A percentile compares a stretch with the other conserved stretches of the same genome.
phyloP scores from a whole-genome alignment of 2,797 vertebrate species.

The Chelidonichthys spinosus region DNA sequence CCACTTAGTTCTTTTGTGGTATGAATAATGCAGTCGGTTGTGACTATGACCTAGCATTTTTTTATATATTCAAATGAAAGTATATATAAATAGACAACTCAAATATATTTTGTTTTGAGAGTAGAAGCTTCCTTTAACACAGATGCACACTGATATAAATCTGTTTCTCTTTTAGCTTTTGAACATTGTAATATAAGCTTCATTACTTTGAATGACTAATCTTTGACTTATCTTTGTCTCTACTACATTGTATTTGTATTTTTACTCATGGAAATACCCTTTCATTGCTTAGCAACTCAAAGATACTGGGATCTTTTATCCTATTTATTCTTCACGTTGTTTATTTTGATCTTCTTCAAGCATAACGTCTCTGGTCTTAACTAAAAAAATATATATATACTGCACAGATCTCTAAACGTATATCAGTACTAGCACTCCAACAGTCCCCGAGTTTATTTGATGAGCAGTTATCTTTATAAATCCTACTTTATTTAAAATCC shows the following conservation, averaged over 20 bases:
- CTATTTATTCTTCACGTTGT: background rate
- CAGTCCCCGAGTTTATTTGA: background rate
- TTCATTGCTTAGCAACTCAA: background rate
- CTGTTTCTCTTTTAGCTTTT: background rate
- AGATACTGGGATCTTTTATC: background rate
- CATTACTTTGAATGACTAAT: background rate
- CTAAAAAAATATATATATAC: background rate
- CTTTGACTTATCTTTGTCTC: background rate
- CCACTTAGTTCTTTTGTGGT: background rate
- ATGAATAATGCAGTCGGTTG: constrained; percentile 16
- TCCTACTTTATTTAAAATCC: background rate
- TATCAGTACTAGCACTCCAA: background rate
- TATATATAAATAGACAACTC: background rate
- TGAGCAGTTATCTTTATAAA: background rate
- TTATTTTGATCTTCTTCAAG: background rate
- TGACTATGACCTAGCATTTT: background rate
- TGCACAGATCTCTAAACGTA: background rate
- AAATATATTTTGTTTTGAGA: background rate
- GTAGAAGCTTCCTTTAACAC: background rate
- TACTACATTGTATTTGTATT: background rate
- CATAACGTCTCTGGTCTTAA: background rate
- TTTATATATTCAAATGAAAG: background rate
- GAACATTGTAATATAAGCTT: background rate
- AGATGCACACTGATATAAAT: background rate
- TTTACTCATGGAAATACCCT: background rate